A percentile compares a stretch with the other conserved stretches of the same genome.
phyloP scores from a whole-genome alignment of 2,113 vertebrate species.

The Atherinomorus stipes region DNA sequence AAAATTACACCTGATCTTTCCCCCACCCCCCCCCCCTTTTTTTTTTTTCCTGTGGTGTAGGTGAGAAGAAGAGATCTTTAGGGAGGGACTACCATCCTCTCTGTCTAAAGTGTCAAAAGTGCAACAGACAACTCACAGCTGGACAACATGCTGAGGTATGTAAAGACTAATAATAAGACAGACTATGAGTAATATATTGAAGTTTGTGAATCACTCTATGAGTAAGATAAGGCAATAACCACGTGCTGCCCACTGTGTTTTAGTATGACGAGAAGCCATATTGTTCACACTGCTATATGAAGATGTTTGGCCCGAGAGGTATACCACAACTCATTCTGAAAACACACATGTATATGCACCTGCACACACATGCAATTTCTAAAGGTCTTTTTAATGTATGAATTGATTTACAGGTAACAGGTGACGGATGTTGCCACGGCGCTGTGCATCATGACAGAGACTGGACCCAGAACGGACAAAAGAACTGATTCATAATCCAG shows the following conservation, averaged over 20 bases:
- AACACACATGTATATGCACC: not conserved
- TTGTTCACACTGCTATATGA: conserved; percentile 85
- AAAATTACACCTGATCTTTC: conserved; percentile 5
- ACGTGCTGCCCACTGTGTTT: conserved; percentile 52
- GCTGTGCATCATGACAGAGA: not conserved
- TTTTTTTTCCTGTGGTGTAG: conserved; percentile 67
- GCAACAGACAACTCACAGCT: conserved; percentile 84
- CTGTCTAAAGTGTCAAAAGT: conserved; percentile 87
- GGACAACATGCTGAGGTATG: conserved; percentile 88
- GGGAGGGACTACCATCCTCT: conserved; percentile 88
- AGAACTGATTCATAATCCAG: not conserved
- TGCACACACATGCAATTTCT: conserved; percentile 3
- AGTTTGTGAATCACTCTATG: not conserved
- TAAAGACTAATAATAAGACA: not conserved
- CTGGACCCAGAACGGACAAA: conserved; percentile 19
- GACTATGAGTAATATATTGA: not conserved
- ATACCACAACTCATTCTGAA: conserved; percentile 41
- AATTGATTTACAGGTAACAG: conserved; percentile 70
- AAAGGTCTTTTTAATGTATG: conserved; percentile 13
- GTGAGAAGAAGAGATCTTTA: conserved; percentile 85
- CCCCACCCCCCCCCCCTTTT: conserved; percentile 1
- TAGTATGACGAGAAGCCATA: conserved; percentile 88
- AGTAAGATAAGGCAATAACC: conserved; percentile 6
- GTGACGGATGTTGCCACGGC: conserved; percentile 44
- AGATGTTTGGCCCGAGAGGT: conserved; percentile 86